phyloP scores from a whole-genome alignment of 1,140 invertebrate genomes.

The Hylaeus anthracinus region DNA sequence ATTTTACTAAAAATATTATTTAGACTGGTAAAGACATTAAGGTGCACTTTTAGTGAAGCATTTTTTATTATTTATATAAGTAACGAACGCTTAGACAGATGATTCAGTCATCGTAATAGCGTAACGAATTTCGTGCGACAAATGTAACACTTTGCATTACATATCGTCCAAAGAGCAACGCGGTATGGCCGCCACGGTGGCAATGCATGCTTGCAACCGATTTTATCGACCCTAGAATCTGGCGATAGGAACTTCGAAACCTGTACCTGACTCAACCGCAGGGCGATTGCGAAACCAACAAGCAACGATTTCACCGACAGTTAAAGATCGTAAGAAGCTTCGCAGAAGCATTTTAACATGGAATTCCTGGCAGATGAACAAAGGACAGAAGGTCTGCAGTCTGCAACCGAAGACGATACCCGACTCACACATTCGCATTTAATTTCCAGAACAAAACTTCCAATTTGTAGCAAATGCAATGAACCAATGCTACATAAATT shows the following conservation, averaged over 20 bases:
- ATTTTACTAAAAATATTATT: too few relatives aligned
- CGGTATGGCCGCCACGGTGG: conserved; percentile 1
- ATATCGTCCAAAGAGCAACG: conserved; percentile 13
- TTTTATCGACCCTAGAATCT: conserved; percentile 26
- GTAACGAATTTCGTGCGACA: not conserved
- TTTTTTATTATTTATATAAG: too few relatives aligned
- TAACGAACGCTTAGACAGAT: too few relatives aligned
- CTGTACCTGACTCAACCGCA: conserved; percentile 41
- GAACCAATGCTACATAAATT: too few relatives aligned
- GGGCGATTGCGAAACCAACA: conserved; percentile 39
- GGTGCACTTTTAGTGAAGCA: too few relatives aligned
- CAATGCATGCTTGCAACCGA: conserved; percentile 19
- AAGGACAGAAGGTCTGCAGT: not conserved
- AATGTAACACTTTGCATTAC: not conserved
- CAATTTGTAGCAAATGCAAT: too few relatives aligned
- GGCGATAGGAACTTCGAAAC: conserved; percentile 35
- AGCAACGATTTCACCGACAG: conserved; percentile 48
- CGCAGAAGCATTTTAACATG: conserved; percentile 1
- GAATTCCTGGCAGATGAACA: not conserved
- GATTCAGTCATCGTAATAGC: not conserved
- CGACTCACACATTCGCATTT: too few relatives aligned
- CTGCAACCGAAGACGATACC: not conserved
- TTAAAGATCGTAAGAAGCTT: conserved; percentile 23
- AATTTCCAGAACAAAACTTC: too few relatives aligned
- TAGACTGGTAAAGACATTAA: too few relatives aligned